phyloP scores from a whole-genome alignment of 2,113 vertebrate genomes.

The Ailuropoda melanoleuca region DNA sequence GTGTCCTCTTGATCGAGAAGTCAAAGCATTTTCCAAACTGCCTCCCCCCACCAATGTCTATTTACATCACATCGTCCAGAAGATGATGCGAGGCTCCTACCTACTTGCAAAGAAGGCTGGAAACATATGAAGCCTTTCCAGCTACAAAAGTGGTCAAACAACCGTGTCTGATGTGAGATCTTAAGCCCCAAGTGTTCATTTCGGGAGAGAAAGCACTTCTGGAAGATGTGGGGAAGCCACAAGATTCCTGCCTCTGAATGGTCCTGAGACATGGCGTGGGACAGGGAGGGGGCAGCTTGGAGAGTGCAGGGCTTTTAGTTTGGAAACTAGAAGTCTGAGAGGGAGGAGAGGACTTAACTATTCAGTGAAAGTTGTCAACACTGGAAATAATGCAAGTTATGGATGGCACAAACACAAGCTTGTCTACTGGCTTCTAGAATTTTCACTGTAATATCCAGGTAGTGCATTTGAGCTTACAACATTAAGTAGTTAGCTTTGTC shows the following conservation, averaged over 20 bases:
- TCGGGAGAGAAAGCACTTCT: neutral
- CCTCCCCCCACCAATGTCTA: neutral
- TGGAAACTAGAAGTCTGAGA: neutral
- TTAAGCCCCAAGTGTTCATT: neutral
- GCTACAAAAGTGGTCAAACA: neutral
- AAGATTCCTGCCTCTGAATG: neutral
- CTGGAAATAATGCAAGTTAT: neutral
- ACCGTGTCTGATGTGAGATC: neutral
- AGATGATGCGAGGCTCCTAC: neutral
- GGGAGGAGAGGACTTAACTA: neutral
- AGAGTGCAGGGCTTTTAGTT: neutral
- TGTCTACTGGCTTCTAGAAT: neutral
- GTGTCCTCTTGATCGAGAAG: neutral
- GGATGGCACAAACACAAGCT: neutral
- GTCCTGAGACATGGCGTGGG: neutral
- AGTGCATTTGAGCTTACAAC: neutral
- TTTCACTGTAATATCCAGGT: neutral
- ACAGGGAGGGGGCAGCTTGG: accelerated
- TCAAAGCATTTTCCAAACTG: neutral
- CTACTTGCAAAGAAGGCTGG: neutral
- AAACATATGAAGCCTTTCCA: neutral
- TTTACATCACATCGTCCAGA: neutral
- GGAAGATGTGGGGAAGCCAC: neutral
- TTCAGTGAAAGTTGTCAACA: neutral
- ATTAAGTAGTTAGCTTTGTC: neutral